These are phyloP conservation scores for Malacoraja senta DNA, from an alignment of 2,797 vertebrate species.

Conservation along the genomic window DNA sequence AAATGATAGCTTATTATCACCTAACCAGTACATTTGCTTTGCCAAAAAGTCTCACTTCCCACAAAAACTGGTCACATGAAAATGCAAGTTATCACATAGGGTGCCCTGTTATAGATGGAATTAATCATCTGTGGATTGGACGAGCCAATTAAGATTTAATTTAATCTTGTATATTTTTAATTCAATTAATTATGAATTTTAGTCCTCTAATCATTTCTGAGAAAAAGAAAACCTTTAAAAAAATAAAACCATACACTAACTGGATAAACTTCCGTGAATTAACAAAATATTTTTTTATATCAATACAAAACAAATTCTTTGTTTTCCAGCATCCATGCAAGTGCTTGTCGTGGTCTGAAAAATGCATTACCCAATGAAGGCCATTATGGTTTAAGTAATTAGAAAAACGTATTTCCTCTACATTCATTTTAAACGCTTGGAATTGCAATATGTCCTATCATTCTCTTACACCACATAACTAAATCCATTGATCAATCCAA, in stretches of 20 bases:
- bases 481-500: not conserved
- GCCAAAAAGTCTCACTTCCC: not conserved
- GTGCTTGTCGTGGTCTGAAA: conserved; percentile 17
- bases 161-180: not conserved
- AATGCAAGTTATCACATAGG: not conserved
- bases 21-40: not conserved
- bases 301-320: conserved; percentile 19
- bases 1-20: not conserved
- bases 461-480: not conserved
- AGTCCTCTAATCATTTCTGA: not conserved
- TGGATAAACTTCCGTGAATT: not conserved
- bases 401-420: conserved; percentile 69
- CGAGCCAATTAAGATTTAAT: not conserved
- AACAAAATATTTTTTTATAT: conserved; percentile 27
- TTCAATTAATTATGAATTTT: not conserved
- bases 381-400: conserved; percentile 74
- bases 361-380: conserved; percentile 51
- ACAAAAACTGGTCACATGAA: not conserved
- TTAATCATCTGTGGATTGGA: not conserved
- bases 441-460: not conserved
- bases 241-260: conserved; percentile 25
- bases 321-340: conserved; percentile 23
- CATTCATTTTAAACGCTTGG: conserved; percentile 41
- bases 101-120: not conserved
- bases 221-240: not conserved